These are phyloP conservation scores for Nephila pilipes DNA, from an alignment of 1,140 invertebrate species.

Conservation along the genomic window DNA sequence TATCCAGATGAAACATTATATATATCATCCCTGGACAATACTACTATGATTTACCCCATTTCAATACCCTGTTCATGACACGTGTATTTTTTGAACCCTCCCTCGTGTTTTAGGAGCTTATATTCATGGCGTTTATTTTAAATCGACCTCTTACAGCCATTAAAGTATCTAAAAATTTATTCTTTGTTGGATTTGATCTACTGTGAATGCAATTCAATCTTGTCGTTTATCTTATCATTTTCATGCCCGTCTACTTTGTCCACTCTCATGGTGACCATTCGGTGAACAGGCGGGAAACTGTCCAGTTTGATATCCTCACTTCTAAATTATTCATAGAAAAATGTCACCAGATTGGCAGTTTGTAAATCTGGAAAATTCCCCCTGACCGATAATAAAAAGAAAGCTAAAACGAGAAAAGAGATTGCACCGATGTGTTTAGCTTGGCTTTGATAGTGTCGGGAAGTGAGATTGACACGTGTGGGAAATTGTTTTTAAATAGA, in stretches of 20 bases:
- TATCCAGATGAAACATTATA: no score
- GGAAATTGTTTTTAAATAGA: background rate
- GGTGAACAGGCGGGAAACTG: background rate
- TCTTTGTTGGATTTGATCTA: background rate
- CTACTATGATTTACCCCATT: no score
- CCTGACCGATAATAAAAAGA: background rate
- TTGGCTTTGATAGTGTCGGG: background rate
- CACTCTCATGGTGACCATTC: background rate
- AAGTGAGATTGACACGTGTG: background rate
- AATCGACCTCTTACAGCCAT: no score
- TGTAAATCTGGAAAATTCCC: background rate
- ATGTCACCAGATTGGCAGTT: conserved; percentile 32
- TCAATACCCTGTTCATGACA: no score
- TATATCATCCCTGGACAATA: no score
- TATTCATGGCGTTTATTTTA: no score
- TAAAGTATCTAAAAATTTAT: background rate
- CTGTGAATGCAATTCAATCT: background rate
- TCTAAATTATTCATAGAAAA: conserved; percentile 47
- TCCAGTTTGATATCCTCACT: background rate
- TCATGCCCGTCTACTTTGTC: background rate
- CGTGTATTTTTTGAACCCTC: no score
- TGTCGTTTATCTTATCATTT: conserved; percentile 11
- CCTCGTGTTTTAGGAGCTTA: no score
- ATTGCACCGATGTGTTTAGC: background rate
- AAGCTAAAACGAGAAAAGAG: background rate